phyloP scores from a whole-genome alignment of 30 jellyfish, hydroid and myxozoan genomes.

The Sanderia malayensis region DNA sequence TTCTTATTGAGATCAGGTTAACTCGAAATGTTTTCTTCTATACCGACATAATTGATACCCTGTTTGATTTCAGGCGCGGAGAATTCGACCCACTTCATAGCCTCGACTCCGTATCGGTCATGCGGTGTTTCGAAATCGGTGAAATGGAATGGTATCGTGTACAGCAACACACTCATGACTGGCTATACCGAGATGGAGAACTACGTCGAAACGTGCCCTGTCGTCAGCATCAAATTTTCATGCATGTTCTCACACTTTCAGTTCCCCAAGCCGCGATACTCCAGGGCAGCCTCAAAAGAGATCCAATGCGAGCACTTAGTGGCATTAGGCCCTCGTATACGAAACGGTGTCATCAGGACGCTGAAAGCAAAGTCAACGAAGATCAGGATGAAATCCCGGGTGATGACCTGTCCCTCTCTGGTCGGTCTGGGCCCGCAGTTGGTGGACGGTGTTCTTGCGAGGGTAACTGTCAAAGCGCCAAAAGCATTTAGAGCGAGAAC shows the following conservation, averaged over 20 bases:
- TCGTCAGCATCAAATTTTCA: constrained; percentile 52
- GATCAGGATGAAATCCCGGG: constrained; percentile 49
- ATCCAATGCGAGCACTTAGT: constrained; percentile 64
- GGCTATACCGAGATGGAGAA: constrained; percentile 46
- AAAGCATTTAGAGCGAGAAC: constrained; percentile 40
- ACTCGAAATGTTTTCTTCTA: no score
- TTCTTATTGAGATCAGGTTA: no score
- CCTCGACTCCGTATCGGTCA: constrained; percentile 29
- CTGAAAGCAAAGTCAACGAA: constrained; percentile 37
- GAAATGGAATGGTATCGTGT: constrained; percentile 50
- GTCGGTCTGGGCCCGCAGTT: constrained; percentile 72
- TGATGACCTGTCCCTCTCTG: constrained; percentile 60
- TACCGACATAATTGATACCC: no score
- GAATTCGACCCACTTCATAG: constrained; percentile 55
- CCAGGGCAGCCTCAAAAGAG: constrained; percentile 40
- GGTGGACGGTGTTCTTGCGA: constrained; percentile 45
- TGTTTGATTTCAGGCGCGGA: constrained; percentile 47
- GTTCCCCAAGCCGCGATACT: constrained; percentile 37
- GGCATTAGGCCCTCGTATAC: constrained; percentile 56
- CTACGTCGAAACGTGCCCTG: constrained; percentile 55
- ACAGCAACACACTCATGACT: constrained; percentile 51
- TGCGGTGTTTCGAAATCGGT: constrained; percentile 49
- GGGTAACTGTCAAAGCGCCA: constrained; percentile 28
- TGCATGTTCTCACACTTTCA: constrained; percentile 43
- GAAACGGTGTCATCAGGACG: constrained; percentile 37